Evolutionary conservation across 2,888 invertebrate species (phyloP).

Genomic region (Ceraclea dissimilis): DNA sequence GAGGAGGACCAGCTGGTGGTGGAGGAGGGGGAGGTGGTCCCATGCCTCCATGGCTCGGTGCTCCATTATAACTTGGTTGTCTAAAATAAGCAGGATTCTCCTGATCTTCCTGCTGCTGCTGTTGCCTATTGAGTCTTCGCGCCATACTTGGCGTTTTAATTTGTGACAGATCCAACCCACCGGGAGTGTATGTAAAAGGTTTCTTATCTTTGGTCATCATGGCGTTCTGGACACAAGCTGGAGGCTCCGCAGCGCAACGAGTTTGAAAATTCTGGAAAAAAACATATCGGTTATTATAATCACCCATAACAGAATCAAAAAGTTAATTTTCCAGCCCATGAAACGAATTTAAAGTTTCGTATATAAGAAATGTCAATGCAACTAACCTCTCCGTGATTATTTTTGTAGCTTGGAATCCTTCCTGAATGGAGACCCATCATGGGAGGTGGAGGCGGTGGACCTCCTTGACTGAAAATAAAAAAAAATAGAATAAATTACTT

Average conservation of each 20-base stretch:
- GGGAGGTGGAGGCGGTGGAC: slow-evolving; percentile 44
- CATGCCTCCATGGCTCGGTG: slow-evolving; percentile 31
- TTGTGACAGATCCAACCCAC: slow-evolving; percentile 84
- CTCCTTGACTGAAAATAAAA: slow-evolving; percentile 22
- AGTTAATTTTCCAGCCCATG: no score
- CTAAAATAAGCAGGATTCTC: slow-evolving; percentile 40
- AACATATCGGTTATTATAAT: background rate
- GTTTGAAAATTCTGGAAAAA: slow-evolving; percentile 36
- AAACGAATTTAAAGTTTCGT: no score
- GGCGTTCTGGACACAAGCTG: slow-evolving; percentile 84
- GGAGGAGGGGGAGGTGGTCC: slow-evolving; percentile 43
- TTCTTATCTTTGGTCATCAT: slow-evolving; percentile 96
- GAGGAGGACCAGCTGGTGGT: slow-evolving; percentile 46
- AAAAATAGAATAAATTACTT: slow-evolving; percentile 2
- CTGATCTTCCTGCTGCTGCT: slow-evolving; percentile 52
- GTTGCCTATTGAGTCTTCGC: slow-evolving; percentile 57
- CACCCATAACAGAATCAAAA: no score
- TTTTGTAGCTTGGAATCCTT: slow-evolving; percentile 41
- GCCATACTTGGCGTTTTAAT: slow-evolving; percentile 88
- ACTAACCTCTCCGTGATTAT: slow-evolving; percentile 43
- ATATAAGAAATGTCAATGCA: no score
- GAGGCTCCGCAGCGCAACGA: slow-evolving; percentile 58
- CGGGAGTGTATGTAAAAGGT: slow-evolving; percentile 94
- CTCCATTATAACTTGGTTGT: slow-evolving; percentile 24
- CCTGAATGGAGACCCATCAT: slow-evolving; percentile 46